These are phyloP conservation scores for Himalopsyche anomala DNA, from an alignment of 2,888 invertebrate species.

Conservation along the genomic window DNA sequence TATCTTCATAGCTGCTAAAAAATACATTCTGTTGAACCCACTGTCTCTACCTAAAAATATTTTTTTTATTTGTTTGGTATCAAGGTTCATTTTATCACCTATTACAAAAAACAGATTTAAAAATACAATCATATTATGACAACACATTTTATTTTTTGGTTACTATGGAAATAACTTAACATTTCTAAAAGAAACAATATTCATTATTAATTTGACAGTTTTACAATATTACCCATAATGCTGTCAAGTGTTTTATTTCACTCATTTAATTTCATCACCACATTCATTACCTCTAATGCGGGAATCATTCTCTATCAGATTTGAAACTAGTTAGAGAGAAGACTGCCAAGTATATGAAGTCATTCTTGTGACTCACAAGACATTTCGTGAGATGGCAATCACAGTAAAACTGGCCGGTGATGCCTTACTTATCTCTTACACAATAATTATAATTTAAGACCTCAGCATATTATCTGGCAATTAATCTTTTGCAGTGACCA, in stretches of 20 bases:
- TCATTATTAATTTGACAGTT: background rate
- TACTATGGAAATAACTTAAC: background rate
- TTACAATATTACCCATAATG: background rate
- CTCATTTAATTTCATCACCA: background rate
- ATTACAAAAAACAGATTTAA: too few relatives aligned
- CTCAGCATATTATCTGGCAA: slow-evolving; percentile 14
- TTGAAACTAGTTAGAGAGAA: slow-evolving; percentile 2
- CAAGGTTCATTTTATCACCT: too few relatives aligned
- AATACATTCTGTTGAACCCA: too few relatives aligned
- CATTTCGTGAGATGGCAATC: slow-evolving; percentile 32
- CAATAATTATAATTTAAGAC: slow-evolving; percentile 16
- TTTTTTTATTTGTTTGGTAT: too few relatives aligned
- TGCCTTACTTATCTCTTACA: slow-evolving; percentile 30
- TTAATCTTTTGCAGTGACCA: background rate
- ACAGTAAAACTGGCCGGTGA: slow-evolving; percentile 27
- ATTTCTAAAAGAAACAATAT: background rate
- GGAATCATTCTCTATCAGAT: slow-evolving; percentile 43
- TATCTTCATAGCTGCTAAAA: too few relatives aligned
- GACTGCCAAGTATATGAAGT: slow-evolving; percentile 45
- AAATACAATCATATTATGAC: too few relatives aligned
- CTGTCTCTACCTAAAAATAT: too few relatives aligned
- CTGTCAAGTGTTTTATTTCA: background rate
- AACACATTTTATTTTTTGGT: too few relatives aligned
- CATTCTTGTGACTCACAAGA: slow-evolving; percentile 45
- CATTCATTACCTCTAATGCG: slow-evolving; percentile 8